Base-by-base conservation (phyloP, 2,113 vertebrate genomes). In the Halcyon malimbica region DNA sequence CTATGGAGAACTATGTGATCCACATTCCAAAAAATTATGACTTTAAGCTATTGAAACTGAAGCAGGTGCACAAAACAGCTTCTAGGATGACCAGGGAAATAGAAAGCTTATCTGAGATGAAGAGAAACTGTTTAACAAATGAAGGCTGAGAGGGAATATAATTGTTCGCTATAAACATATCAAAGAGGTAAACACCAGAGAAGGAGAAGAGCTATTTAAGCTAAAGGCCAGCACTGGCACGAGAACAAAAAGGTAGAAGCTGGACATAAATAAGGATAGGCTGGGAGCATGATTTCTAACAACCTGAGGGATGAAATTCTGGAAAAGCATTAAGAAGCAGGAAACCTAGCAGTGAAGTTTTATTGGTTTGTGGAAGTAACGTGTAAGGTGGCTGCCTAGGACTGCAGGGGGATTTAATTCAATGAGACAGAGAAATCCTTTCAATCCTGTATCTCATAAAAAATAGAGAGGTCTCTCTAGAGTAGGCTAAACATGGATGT, bases 121-220 rank as follows among this genome's bases (percentile, higher is more conserved):
- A 70, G 74, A 93, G 53, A 91, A 95, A 91, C 60, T 56, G 60
- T 71, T 91, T 75, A 83, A 69, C 77, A 96, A 90, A 96, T 94
- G 78, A 91, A 88, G 78, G 70, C 54, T 91, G 91, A 96, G 87
- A 85, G 62, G 35, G 28, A 74, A 91, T 94, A 53, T 91, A 93
- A 93, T 94, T 73, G 91, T 37, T 82, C 65, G 46, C 93, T 62
- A 95, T 96, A 97, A 97, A 96, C 63, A 87, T 76, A 90, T 93
- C 90, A 95, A 78, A 84, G 70, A 76, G 42, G 78, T 73, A 93
- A 94, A 95, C 20, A 19, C 41, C 57, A 54, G 67, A 59, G 83
- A 91, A 87, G 53, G 26, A 75, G 48, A 89, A 89, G 77, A 93
- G 57, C 75, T 96, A 73, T 90, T 96, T 84, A 95, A 91, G 67